Conservation (phyloP, 2,113 vertebrate genomes). For the Polypterus senegalus region DNA sequence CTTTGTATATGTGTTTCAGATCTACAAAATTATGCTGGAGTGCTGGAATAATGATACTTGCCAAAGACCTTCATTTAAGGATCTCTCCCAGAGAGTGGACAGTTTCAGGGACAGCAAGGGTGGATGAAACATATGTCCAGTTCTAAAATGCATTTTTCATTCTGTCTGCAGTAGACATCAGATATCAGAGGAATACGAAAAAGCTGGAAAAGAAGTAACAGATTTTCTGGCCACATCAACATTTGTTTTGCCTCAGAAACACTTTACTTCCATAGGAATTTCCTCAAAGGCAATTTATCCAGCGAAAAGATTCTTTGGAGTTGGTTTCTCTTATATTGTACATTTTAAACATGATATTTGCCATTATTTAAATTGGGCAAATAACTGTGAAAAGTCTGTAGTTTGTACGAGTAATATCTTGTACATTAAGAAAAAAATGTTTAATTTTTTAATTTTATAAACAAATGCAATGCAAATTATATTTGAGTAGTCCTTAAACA, state of each 20-base stretch:
- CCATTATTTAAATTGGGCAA: too few species aligned
- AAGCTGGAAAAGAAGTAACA: too few species aligned
- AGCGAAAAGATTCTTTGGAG: not conserved
- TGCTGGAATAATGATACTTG: constrained; percentile 72
- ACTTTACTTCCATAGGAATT: constrained; percentile 5
- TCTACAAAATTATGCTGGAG: constrained; percentile 72
- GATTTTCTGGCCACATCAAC: too few species aligned
- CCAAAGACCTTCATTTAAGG: constrained; percentile 68
- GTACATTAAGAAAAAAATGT: too few species aligned
- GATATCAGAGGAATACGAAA: too few species aligned
- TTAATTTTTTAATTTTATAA: constrained; percentile 2
- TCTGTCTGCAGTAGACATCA: too few species aligned
- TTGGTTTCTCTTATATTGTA: constrained; percentile 1
- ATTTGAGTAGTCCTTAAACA: constrained; percentile 7
- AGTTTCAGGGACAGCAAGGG: constrained; percentile 55
- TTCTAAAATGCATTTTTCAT: too few species aligned
- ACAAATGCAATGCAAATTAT: constrained; percentile 9
- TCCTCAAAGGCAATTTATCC: not conserved
- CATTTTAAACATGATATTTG: not conserved
- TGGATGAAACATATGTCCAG: constrained; percentile 36
- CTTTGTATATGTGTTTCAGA: constrained; percentile 45
- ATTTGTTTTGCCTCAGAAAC: not conserved
- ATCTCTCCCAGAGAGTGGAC: constrained; percentile 66
- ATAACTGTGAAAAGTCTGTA: too few species aligned
- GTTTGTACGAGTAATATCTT: too few species aligned